Evolutionary conservation across 2,797 vertebrate species (phyloP), one percentile per base, ranked within the genome.

Genomic region (Eurystomus glaucurus): DNA sequence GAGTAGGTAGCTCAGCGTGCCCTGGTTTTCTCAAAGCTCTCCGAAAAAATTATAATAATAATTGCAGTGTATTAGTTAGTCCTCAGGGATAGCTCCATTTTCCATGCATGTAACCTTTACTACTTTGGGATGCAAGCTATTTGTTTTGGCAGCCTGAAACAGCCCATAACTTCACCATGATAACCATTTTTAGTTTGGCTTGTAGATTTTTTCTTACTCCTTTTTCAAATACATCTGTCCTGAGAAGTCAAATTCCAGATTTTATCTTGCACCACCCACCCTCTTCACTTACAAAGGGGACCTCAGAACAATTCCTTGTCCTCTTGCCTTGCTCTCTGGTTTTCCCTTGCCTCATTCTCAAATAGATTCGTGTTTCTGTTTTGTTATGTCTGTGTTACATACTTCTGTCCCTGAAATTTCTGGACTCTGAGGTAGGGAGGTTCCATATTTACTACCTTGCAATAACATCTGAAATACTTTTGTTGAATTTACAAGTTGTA

Each of bases 91-190:
- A 70, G 65, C 90, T 97, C 95, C 35, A 14, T 94, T 97, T 97
- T 96, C 94, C 88, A 90, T 95, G 85, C 80, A 66, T 69, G 90
- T 97, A 97, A 97, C 92, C 93, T 96, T 97, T 97, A 94, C 95
- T 94, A 94, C 90, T 93, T 85, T 95, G 86, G 76, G 95, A 95
- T 88, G 74, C 55, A 54, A 70, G 65, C 37, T 81, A 37, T 95
- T 96, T 92, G 70, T 88, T 89, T 97, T 93, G 94, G 96, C 95
- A 96, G 90, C 51, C 58, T 45, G 46, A 62, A 88, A 19, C 66
- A 86, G 45, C 82, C 80, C 77, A 88, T 80, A 96, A 96, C 90
- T 94, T 96, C 81, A 94, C 96, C 90, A 68, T 50, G 94, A 96
- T 97, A 97, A 96, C 88, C 91, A 54, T 88, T 96, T 92, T 95